Base-by-base conservation (phyloP, 1,140 invertebrate genomes). In the Pararge aegeria region DNA sequence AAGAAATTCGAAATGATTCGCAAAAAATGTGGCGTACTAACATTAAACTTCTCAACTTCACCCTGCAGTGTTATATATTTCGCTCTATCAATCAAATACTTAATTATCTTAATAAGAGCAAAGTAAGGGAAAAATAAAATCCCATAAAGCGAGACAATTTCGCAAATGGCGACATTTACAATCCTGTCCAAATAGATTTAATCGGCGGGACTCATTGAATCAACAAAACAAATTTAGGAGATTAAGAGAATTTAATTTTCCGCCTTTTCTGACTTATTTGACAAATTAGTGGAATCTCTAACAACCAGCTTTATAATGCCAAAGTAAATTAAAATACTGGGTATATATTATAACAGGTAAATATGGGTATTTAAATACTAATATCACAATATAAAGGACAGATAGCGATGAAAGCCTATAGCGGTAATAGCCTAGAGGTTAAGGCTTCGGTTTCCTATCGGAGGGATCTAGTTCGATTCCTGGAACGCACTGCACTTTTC, bases 181-280 rank as follows among this genome's bases (percentile, higher is more conserved):
- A 68, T 64, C 62, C 55, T 44, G 55, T 59, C 54, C 53, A 70
- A 72, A 72, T 24, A 57, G 62, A 73, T 68, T 75, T 67, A 75
- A 75, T 78, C 65, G 64, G 61, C 65, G 64, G 51, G 58, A 73
- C 62, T 64, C 61, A 62, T 55, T 42, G 60, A 62, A 66, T 63
- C 53, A 59, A 40, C 70, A 65, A 71, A 73, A 79, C 73, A 76
- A 74, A 76, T 74, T 74, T 63, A 50, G 55, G 38, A 65, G 72
- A 80, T 80, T 77, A 75, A 58, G 64, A 68, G 72, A 74, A 78
- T 76, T 78, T 68, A 76, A 76, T 78, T 80, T 73, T 52, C 60
- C 53, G 64, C 57, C 64, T 66, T 61, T 69, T 62, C 61, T 42
- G 55, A 60, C 63, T 70, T 73, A 64, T 68, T 64, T 60, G 66